Evolutionary conservation across 2,113 vertebrate species (phyloP).

Genomic region (Eudyptes chrysolophus): DNA sequence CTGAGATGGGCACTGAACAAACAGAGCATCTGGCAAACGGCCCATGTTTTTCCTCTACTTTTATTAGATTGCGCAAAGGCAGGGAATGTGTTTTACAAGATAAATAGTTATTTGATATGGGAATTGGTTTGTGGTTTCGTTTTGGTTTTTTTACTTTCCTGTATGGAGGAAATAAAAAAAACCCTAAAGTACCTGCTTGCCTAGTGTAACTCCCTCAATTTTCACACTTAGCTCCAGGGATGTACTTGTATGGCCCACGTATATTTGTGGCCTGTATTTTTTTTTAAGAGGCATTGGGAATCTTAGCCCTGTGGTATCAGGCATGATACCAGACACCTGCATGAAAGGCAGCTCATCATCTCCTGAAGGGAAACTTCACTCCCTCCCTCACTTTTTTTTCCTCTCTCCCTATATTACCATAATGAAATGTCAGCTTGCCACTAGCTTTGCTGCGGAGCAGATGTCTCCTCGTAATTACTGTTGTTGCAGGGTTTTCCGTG

Average conservation of each 20-base stretch:
- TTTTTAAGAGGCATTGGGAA: neutral
- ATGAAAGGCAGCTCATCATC: neutral
- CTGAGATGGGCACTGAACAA: neutral
- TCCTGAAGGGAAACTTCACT: neutral
- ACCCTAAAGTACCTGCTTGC: neutral
- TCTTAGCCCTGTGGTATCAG: neutral
- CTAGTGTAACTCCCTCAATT: neutral
- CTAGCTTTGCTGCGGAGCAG: conserved; percentile 20
- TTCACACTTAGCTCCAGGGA: neutral
- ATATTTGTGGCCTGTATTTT: neutral
- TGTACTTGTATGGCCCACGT: fast-evolving
- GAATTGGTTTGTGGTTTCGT: neutral
- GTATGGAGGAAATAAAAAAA: neutral
- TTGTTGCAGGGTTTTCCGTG: neutral
- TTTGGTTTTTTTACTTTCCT: neutral
- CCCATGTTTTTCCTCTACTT: fast-evolving
- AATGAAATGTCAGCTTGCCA: conserved; percentile 36
- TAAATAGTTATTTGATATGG: neutral
- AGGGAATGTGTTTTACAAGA: neutral
- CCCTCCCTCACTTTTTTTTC: neutral
- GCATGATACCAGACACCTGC: neutral
- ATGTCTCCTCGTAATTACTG: neutral
- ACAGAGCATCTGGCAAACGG: neutral
- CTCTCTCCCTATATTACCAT: neutral
- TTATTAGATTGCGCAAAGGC: neutral